A percentile compares a stretch with the other conserved stretches of the same genome.
Evolutionary conservation across 2,888 invertebrate genomes (phyloP).

Genomic region (Mythimna impura): DNA sequence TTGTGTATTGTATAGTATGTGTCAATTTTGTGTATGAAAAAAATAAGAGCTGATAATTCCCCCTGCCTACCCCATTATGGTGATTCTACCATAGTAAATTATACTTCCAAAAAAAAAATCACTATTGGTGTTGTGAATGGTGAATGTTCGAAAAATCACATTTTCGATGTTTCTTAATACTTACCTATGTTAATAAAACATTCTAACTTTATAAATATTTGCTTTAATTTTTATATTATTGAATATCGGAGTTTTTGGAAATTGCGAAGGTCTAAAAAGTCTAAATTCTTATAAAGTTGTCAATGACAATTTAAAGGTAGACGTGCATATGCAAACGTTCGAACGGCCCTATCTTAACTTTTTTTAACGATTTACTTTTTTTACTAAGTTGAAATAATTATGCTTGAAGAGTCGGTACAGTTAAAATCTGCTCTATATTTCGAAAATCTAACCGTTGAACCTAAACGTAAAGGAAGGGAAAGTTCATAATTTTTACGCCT

Average conservation of each 20-base stretch:
- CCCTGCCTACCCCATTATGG: not conserved
- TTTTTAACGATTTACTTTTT: not conserved
- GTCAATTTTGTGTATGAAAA: conserved; percentile 35
- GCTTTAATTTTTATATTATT: conserved; percentile 29
- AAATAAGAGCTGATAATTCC: conserved; percentile 2
- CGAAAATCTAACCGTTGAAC: not conserved
- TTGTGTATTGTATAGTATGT: conserved; percentile 31
- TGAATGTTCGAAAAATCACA: not conserved
- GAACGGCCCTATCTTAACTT: too few species aligned
- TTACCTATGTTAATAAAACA: conserved; percentile 7
- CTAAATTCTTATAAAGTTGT: not conserved
- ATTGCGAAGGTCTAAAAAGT: not conserved
- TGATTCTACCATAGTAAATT: conserved; percentile 13
- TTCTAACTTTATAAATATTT: conserved; percentile 29
- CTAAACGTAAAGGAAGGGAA: not conserved
- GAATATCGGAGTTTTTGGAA: not conserved
- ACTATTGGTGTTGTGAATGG: conserved; percentile 5
- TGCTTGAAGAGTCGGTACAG: too few species aligned
- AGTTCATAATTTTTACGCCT: not conserved
- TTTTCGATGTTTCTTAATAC: conserved; percentile 14
- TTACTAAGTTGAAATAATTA: not conserved
- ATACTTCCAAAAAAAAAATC: conserved; percentile 10
- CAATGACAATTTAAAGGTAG: too few species aligned
- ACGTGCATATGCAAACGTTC: too few species aligned
- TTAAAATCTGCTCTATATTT: not conserved